These are phyloP conservation scores for Salvator merianae DNA, from an alignment of 2,113 vertebrate species.

Conservation along the genomic window DNA sequence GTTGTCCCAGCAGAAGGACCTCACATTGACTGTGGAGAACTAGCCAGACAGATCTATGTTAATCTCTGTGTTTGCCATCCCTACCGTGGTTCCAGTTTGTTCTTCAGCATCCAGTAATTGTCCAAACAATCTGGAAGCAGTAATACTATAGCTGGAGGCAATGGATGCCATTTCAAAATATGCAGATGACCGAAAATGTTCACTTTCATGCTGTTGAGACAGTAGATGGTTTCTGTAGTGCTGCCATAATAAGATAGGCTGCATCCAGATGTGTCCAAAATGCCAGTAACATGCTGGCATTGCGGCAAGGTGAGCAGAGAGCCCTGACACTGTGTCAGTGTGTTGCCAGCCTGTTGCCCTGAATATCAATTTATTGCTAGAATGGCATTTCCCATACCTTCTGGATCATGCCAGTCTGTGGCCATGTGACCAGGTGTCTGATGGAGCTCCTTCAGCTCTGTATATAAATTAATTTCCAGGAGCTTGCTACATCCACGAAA, in stretches of 20 bases:
- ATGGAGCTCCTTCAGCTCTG: no score
- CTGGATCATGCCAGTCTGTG: no score
- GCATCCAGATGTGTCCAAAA: no score
- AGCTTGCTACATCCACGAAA: no score
- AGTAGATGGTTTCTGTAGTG: background rate
- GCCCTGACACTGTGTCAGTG: no score
- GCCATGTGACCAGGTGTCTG: no score
- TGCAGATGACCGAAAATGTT: constrained; percentile 13
- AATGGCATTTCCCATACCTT: no score
- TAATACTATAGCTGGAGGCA: background rate
- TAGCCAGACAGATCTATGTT: constrained; percentile 8
- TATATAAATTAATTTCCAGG: no score
- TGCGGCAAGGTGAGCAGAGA: no score
- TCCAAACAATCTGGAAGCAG: background rate
- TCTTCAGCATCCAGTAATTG: constrained; percentile 9
- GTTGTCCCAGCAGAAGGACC: constrained; percentile 3
- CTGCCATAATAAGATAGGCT: background rate
- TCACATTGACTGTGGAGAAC: constrained; percentile 36
- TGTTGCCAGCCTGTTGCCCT: no score
- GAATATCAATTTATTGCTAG: no score
- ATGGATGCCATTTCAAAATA: constrained; percentile 11
- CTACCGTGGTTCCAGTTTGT: constrained; percentile 16
- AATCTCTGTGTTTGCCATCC: constrained; percentile 8
- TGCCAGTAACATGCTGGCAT: no score
- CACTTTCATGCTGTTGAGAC: background rate